Conservation (phyloP, 2,888 invertebrate species). For the Eueremaeus valkanovi region DNA sequence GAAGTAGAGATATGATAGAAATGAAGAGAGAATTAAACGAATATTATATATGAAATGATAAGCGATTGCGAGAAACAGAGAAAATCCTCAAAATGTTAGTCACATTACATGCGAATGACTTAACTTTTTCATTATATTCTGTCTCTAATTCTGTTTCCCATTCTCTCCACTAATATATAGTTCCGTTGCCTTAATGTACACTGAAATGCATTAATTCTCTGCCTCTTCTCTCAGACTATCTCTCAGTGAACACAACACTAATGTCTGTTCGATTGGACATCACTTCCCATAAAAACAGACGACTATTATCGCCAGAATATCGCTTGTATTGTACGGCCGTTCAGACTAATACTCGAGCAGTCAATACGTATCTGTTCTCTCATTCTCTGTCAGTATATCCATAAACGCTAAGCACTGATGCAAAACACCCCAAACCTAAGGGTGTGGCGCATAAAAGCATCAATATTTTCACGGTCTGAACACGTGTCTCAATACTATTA, state of each 20-base stretch:
- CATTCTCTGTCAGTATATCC: not conserved
- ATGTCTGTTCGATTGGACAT: not conserved
- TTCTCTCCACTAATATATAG: not conserved
- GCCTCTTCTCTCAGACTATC: no score
- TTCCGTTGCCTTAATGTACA: not conserved
- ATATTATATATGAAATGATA: not conserved
- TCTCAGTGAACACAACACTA: not conserved
- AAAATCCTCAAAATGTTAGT: not conserved
- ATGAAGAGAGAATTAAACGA: no score
- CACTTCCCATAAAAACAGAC: no score
- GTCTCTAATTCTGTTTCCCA: not conserved
- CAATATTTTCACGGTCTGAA: not conserved
- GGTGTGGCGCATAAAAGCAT: not conserved
- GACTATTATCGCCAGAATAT: no score
- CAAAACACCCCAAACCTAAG: not conserved
- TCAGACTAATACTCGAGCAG: no score
- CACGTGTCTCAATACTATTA: not conserved
- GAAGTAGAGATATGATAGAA: no score
- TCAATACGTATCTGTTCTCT: no score
- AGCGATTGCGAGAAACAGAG: no score
- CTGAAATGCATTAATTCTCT: not conserved
- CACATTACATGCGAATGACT: not conserved
- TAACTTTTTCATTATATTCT: not conserved
- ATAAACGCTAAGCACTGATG: not conserved
- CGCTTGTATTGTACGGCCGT: no score